Conservation (phyloP, 1,140 invertebrate genomes). For the Hycleus cichorii region DNA sequence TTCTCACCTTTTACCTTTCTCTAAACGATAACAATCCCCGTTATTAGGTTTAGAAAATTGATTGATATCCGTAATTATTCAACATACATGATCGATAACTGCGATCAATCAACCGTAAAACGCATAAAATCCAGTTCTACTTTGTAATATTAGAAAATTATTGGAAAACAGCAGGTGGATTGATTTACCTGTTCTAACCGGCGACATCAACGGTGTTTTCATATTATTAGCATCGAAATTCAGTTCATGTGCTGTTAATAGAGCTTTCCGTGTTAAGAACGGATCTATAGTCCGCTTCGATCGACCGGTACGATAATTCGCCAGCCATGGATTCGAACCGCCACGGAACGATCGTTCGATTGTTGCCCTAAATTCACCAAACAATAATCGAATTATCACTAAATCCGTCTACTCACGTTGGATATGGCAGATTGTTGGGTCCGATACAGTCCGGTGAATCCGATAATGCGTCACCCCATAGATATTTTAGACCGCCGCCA, state of each 20-base stretch:
- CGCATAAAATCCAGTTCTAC: too few relatives aligned
- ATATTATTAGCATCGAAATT: conserved; percentile 41
- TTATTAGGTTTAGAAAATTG: too few relatives aligned
- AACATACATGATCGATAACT: too few relatives aligned
- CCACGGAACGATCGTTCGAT: conserved; percentile 55
- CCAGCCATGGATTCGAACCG: conserved; percentile 46
- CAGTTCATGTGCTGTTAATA: conserved; percentile 56
- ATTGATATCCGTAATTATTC: too few relatives aligned
- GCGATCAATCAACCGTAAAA: too few relatives aligned
- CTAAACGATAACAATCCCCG: background rate
- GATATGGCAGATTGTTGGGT: conserved; percentile 73
- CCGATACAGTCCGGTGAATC: conserved; percentile 68
- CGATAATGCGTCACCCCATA: conserved; percentile 76
- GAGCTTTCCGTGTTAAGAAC: conserved; percentile 57
- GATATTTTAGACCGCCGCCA: conserved; percentile 61
- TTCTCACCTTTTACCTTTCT: conserved; percentile 11
- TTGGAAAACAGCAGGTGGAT: too few relatives aligned
- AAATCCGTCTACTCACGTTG: conserved; percentile 53
- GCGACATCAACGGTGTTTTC: conserved; percentile 29
- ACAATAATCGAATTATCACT: conserved; percentile 1
- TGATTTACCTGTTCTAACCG: conserved; percentile 33
- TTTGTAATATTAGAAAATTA: too few relatives aligned
- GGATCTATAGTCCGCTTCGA: conserved; percentile 59
- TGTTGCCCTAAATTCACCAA: conserved; percentile 48
- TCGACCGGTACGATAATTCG: conserved; percentile 53